These are phyloP conservation scores for Acanthurus leucopareius DNA, from an alignment of 2,797 vertebrate species.

Conservation along the genomic window DNA sequence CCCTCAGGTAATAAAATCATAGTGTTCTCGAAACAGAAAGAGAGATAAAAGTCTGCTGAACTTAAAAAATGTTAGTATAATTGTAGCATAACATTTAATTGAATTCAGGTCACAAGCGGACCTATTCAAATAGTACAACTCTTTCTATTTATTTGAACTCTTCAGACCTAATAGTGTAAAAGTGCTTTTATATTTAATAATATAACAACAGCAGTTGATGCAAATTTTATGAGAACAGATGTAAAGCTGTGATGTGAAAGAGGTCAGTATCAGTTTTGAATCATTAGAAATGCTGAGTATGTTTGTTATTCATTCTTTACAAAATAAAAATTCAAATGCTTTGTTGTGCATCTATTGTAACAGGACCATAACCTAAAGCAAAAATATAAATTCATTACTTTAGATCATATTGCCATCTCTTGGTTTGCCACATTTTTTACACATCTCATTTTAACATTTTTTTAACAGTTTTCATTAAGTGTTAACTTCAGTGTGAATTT, in stretches of 20 bases:
- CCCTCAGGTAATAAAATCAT: slow-evolving; percentile 9
- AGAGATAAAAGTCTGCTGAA: neutral
- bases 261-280: neutral
- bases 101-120: neutral
- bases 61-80: slow-evolving; percentile 15
- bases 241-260: neutral
- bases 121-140: neutral
- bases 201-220: neutral
- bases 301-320: neutral
- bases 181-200: neutral
- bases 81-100: slow-evolving; percentile 17
- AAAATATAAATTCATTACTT: neutral
- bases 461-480: neutral
- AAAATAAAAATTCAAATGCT: neutral
- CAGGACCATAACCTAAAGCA: neutral
- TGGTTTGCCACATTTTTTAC: neutral
- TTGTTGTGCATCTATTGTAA: neutral
- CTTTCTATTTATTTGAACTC: neutral
- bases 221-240: neutral
- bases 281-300: neutral
- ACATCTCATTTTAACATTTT: neutral
- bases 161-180: neutral
- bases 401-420: neutral
- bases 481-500: neutral
- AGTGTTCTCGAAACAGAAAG: neutral